Conservation (phyloP, 2,888 invertebrate genomes). For the Perizoma affinitatum region DNA sequence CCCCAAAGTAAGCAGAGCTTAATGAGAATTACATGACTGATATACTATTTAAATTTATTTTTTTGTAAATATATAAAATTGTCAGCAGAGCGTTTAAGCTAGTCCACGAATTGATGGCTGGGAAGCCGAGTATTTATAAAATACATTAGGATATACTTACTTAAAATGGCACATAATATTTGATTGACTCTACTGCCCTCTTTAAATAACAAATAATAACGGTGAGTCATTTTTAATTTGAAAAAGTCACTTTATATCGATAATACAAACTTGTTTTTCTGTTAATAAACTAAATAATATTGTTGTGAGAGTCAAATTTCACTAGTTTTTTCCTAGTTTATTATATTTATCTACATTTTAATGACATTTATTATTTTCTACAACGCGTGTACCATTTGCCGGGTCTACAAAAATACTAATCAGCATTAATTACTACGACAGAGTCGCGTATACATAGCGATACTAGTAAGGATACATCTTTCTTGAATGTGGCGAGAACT, state of each 20-base stretch:
- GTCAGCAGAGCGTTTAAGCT: no score
- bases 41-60: no score
- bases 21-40: no score
- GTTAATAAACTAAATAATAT: no score
- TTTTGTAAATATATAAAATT: no score
- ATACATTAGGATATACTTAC: conserved; percentile 50
- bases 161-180: conserved; percentile 66
- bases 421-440: no score
- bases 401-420: not conserved
- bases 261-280: not conserved
- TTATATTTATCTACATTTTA: not conserved
- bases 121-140: not conserved
- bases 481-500: no score
- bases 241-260: conserved; percentile 1
- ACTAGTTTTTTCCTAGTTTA: not conserved
- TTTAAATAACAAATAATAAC: conserved; percentile 54
- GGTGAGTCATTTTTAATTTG: conserved; percentile 41
- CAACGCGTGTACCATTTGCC: conserved; percentile 2
- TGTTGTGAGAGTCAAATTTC: no score
- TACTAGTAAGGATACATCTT: no score
- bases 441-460: no score
- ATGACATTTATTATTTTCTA: not conserved
- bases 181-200: conserved; percentile 69
- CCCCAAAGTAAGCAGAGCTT: no score
- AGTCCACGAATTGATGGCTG: no score